Evolutionary conservation across 1,140 invertebrate genomes (phyloP).

Genomic region (Cydia pomonella): DNA sequence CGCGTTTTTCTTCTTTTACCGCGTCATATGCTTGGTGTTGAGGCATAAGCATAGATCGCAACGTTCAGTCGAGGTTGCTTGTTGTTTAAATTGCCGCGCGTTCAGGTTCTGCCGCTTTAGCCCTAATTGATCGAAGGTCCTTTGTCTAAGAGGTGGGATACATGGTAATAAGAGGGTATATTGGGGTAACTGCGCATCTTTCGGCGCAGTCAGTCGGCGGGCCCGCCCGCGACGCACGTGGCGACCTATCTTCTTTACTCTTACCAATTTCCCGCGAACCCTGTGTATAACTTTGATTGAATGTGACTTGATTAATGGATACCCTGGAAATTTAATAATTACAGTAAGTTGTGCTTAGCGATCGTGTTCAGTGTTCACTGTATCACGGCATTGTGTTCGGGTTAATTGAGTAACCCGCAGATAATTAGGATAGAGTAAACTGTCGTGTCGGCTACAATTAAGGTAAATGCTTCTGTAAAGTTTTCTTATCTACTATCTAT

Average conservation of each 20-base stretch:
- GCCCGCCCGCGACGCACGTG: slow-evolving; percentile 71
- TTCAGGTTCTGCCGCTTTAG: slow-evolving; percentile 43
- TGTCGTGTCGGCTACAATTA: background rate
- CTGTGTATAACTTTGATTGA: slow-evolving; percentile 35
- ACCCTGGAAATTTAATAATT: slow-evolving; percentile 22
- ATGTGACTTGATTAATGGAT: slow-evolving; percentile 33
- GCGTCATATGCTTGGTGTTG: slow-evolving; percentile 72
- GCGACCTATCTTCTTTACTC: slow-evolving; percentile 45
- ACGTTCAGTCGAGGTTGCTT: slow-evolving; percentile 56
- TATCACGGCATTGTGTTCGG: slow-evolving; percentile 21
- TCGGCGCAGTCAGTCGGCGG: slow-evolving; percentile 66
- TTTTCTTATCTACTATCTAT: background rate
- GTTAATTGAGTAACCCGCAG: slow-evolving; percentile 40
- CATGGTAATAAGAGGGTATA: slow-evolving; percentile 66
- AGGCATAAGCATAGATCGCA: slow-evolving; percentile 63
- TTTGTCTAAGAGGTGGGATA: slow-evolving; percentile 68
- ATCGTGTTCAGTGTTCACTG: slow-evolving; percentile 15
- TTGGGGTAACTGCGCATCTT: slow-evolving; percentile 67
- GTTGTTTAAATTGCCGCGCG: slow-evolving; percentile 40
- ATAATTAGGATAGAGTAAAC: slow-evolving; percentile 49
- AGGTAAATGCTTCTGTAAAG: slow-evolving; percentile 4
- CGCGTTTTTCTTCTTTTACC: slow-evolving; percentile 79
- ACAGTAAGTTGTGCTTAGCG: slow-evolving; percentile 22
- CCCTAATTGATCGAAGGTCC: slow-evolving; percentile 69
- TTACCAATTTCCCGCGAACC: slow-evolving; percentile 56